Evolutionary conservation across 2,797 vertebrate species (phyloP), one percentile per base, ranked within the genome.

Genomic region (Lateolabrax maculatus): DNA sequence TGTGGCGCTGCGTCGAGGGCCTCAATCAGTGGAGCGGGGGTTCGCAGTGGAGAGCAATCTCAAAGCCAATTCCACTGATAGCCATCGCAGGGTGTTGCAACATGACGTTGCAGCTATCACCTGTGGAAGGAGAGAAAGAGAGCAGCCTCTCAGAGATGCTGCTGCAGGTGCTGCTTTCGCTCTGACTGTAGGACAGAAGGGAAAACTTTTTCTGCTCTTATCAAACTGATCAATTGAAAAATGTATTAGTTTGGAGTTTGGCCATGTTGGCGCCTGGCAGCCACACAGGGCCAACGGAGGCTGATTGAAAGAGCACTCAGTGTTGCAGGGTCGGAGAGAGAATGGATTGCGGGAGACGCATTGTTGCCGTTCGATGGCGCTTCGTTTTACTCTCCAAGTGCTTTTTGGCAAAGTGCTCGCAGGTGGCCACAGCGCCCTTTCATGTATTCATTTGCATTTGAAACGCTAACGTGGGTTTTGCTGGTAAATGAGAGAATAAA

Each of bases 51-150:
- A 84, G 84, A 84, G 89, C 87, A 91, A 92, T 90, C 90, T 85
- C 83, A 88, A 82, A 93, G 89, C 90, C 93, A 95, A 94, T 95
- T 95, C 83, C 80, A 44, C 84, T 84, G 93, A 95, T 94, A 93
- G 85, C 84, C 87, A 93, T 95, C 93, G 71, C 48, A 23, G 85
- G 67, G 77, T 79, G 85, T 72, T 83, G 89, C 88, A 81, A 81
- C 81, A 80, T 71, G 83, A 76, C 69, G 82, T 37, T 23, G 84
- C 71, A 55, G 89, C 83, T 83, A 79, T 91, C 91, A 91, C 87
- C 90, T 84, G 86, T 77, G 83, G 81, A 77, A 31, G 8, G 19
- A 9, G 63, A 48, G 63, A 53, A 52, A 78, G 46, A 5, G 49
- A 57, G 66, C 39, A 8, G 73, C 51, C 49, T 74, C 57, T 43